A percentile compares a stretch with the other conserved stretches of the same genome.
Evolutionary conservation across 2,888 invertebrate species (phyloP).

Genomic region (Luperina testacea): DNA sequence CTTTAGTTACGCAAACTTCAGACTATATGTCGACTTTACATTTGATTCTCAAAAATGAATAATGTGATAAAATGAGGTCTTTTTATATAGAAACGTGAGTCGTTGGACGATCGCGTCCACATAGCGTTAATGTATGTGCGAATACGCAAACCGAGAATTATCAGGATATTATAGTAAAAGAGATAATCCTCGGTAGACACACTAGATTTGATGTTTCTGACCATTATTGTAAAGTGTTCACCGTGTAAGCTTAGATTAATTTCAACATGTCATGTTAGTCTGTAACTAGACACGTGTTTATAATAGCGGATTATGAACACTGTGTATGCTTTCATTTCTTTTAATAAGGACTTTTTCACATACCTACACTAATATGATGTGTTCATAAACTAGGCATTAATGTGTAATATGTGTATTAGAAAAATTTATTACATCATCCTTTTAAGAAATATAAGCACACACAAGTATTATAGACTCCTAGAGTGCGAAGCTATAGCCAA

Average conservation of each 20-base stretch:
- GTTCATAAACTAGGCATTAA: background rate
- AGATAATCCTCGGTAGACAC: constrained; percentile 81
- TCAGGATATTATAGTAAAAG: constrained; percentile 64
- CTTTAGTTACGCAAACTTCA: constrained; percentile 42
- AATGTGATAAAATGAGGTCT: constrained; percentile 45
- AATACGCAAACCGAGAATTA: constrained; percentile 78
- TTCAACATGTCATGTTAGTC: constrained; percentile 88
- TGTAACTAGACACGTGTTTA: constrained; percentile 84
- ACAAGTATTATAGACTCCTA: constrained; percentile 81
- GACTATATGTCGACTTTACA: constrained; percentile 36
- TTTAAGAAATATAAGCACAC: constrained; percentile 68
- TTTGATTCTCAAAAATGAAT: constrained; percentile 8
- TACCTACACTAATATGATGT: background rate
- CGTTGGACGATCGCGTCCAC: constrained; percentile 90
- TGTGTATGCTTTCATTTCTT: constrained; percentile 71
- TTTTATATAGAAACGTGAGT: constrained; percentile 69
- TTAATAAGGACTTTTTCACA: background rate
- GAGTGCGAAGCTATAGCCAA: constrained; percentile 88
- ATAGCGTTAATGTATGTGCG: constrained; percentile 81
- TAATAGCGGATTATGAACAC: constrained; percentile 76
- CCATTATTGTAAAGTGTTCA: constrained; percentile 87
- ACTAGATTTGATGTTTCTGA: constrained; percentile 87
- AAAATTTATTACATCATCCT: constrained; percentile 50
- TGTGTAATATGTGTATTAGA: background rate
- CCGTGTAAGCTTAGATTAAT: constrained; percentile 88